These are phyloP conservation scores for Saccostrea echinata DNA, from an alignment of 1,140 invertebrate genomes.

Conservation along the genomic window DNA sequence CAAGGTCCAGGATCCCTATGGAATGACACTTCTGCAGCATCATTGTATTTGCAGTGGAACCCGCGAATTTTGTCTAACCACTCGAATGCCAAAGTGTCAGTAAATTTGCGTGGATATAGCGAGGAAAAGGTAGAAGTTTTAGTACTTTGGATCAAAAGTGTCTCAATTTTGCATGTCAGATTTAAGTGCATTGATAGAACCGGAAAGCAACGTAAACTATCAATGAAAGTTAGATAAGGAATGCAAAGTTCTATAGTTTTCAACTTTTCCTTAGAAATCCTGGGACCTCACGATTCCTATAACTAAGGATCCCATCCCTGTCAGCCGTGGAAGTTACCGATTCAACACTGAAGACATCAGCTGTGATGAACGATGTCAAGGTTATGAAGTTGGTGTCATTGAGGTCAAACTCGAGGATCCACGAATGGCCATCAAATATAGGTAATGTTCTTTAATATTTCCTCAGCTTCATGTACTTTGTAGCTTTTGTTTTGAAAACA, in stretches of 20 bases:
- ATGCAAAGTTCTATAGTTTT: not conserved
- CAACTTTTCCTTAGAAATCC: not conserved
- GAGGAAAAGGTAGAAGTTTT: not conserved
- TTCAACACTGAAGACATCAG: not conserved
- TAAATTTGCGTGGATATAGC: constrained; percentile 40
- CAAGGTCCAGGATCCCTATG: not conserved
- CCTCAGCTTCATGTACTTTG: not conserved
- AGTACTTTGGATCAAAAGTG: not conserved
- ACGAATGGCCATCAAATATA: constrained; percentile 1
- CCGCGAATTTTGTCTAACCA: not conserved
- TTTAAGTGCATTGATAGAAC: not conserved
- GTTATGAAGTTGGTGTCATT: constrained; percentile 11
- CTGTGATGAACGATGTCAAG: constrained; percentile 5
- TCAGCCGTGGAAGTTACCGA: not conserved
- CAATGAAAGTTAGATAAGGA: not conserved
- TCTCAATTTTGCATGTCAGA: not conserved
- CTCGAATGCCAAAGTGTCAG: not conserved
- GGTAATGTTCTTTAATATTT: not conserved
- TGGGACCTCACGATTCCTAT: not conserved
- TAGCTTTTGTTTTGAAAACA: too few species aligned
- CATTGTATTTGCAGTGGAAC: constrained; percentile 30
- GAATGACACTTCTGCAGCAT: constrained; percentile 43
- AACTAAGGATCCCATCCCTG: not conserved
- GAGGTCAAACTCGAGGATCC: not conserved
- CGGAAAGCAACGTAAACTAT: not conserved